These are phyloP conservation scores for Hippocampus kuda DNA, from an alignment of 2,797 vertebrate species.

Conservation along the genomic window DNA sequence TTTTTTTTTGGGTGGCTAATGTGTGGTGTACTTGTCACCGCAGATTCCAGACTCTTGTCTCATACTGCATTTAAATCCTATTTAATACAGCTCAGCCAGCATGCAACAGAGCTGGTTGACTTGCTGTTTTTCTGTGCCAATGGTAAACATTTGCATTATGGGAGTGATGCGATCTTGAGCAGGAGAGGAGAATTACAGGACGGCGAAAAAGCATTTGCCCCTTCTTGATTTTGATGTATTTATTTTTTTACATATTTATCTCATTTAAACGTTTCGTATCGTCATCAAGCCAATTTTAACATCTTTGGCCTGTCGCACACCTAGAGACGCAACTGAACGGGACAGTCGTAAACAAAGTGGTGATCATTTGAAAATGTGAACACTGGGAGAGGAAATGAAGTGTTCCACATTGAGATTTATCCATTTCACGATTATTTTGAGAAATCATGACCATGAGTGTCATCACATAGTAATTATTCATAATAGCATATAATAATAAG, in stretches of 20 bases:
- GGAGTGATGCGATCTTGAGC: not conserved
- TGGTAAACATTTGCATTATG: not conserved
- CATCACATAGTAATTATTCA: too few species aligned
- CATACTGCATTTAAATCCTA: slow-evolving; percentile 21
- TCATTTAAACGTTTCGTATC: not conserved
- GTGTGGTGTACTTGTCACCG: slow-evolving; percentile 40
- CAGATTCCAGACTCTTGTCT: slow-evolving; percentile 35
- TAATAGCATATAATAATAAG: too few species aligned
- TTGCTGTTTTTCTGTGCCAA: not conserved
- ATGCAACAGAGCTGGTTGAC: slow-evolving; percentile 19
- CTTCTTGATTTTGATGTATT: not conserved
- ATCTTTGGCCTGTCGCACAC: not conserved
- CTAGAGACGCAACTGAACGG: not conserved
- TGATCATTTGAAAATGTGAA: too few species aligned
- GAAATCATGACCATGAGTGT: too few species aligned
- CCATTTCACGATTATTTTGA: too few species aligned
- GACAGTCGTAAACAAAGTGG: not conserved
- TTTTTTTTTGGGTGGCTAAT: slow-evolving; percentile 19
- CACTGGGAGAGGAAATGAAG: too few species aligned
- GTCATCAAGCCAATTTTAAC: not conserved
- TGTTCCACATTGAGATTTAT: too few species aligned
- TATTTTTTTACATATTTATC: not conserved
- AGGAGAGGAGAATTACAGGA: not conserved
- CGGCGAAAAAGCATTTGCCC: not conserved
- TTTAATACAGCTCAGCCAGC: slow-evolving; percentile 20